Evolutionary conservation across 2,888 invertebrate genomes (phyloP), one percentile per base, ranked within the genome.

Genomic region (Cosmopolites sordidus): DNA sequence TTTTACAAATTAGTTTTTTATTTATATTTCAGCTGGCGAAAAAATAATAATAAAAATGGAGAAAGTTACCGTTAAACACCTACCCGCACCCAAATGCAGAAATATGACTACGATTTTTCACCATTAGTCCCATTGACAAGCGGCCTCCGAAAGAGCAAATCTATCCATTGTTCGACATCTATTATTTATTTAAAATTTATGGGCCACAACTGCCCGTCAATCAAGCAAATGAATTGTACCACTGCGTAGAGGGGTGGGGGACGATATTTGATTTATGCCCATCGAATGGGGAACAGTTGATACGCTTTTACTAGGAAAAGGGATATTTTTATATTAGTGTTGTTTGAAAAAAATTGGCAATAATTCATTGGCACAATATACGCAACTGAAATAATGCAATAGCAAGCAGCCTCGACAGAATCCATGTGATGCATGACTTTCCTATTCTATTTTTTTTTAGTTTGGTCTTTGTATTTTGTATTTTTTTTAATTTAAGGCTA

Each of bases 101-200:
- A 54, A 54, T 54, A 54, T 54, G 54, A 48, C 18, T 22, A 49
- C 49, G 49, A 54, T 54, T 54, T 54, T 54, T 54, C 54, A 54
- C 54, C 49, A 54, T 49, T 54, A 54, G 45, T 40, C 41, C 40
- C 49, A 54, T 54, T 54, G 54, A 54, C 54, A 49, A 42, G 49
- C 45, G 44, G 41, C 33, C 49, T 44, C 54, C 49, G 41, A 40
- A 54, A 45, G 54, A 54, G 54, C 54, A 54, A 54, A 54, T 54
- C 45, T 54, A 54, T 46, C 41, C 49, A 49, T 54, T 54, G 54
- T 54, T 54, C 54, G 54, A 54, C 54, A 49, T 45, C 50, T 51
- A 51, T 54, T 51, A 51, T 54, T 54, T 51, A 51, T 54, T 54
- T 54, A 51, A 50, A 51, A 54, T 54, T 54, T 54, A 54, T 54